These are phyloP conservation scores for Istiophorus platypterus DNA, from an alignment of 2,113 vertebrate genomes.

Conservation along the genomic window DNA sequence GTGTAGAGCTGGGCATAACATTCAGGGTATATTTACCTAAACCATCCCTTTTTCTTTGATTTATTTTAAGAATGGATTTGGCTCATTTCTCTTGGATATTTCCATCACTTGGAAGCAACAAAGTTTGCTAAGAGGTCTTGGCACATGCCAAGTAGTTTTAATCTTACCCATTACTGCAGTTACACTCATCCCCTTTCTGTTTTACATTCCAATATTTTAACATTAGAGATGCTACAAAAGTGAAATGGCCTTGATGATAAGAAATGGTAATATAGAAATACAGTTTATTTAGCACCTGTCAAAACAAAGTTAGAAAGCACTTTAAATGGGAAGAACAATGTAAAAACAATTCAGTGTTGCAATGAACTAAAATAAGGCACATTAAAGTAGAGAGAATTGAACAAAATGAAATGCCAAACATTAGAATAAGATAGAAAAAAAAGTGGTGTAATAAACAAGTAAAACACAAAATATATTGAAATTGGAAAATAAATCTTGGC, in stretches of 20 bases:
- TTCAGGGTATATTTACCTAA: neutral
- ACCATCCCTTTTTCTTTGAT: neutral
- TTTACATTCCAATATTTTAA: neutral
- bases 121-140: neutral
- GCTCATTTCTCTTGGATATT: neutral
- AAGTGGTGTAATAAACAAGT: too few species aligned
- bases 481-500: neutral
- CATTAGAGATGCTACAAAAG: neutral
- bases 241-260: neutral
- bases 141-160: neutral
- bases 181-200: neutral
- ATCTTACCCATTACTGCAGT: neutral
- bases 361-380: too few species aligned
- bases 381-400: too few species aligned
- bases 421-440: neutral
- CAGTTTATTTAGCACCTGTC: neutral
- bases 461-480: neutral
- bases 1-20: neutral
- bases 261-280: neutral
- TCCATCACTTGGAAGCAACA: neutral
- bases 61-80: neutral
- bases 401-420: neutral
- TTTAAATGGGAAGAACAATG: too few species aligned
- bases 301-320: neutral
- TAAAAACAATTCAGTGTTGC: too few species aligned